Conservation (phyloP, 2,888 invertebrate species). For the Cheilosia vulpina region DNA sequence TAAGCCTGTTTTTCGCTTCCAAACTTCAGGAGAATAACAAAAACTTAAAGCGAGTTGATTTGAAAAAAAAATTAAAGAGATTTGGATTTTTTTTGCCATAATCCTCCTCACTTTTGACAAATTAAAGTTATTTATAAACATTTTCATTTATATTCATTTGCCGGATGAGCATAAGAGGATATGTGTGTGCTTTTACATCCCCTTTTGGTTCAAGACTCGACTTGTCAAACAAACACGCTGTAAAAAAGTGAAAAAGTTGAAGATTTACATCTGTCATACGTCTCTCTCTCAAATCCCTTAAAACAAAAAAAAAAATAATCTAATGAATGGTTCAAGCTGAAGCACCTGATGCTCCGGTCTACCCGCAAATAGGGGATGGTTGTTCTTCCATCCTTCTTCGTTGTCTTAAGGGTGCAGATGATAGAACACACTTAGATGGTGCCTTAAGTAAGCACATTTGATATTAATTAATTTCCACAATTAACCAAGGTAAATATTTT, state of each 20-base stretch:
- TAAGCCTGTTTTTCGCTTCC: too few species aligned
- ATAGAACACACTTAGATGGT: background rate
- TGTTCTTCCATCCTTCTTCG: background rate
- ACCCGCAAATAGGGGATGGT: constrained; percentile 25
- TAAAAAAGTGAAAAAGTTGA: constrained; percentile 69
- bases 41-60: too few species aligned
- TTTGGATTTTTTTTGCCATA: constrained; percentile 18
- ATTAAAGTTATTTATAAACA: constrained; percentile 72
- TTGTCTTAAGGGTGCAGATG: constrained; percentile 33
- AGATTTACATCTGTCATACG: constrained; percentile 71
- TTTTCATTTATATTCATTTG: constrained; percentile 68
- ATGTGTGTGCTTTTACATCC: constrained; percentile 7
- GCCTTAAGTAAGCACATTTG: constrained; percentile 68
- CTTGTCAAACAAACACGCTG: constrained; percentile 61
- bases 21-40: too few species aligned
- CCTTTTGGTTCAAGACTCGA: constrained; percentile 25
- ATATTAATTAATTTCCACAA: constrained; percentile 74
- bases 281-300: constrained; percentile 53
- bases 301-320: constrained; percentile 13
- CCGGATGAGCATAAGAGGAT: constrained; percentile 15
- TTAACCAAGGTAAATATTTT: constrained; percentile 71
- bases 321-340: constrained; percentile 40
- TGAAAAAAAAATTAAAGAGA: background rate
- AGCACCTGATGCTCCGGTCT: constrained; percentile 59
- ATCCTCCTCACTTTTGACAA: constrained; percentile 48